phyloP scores from a whole-genome alignment of 2,113 vertebrate species.

The Paratilapia polleni region DNA sequence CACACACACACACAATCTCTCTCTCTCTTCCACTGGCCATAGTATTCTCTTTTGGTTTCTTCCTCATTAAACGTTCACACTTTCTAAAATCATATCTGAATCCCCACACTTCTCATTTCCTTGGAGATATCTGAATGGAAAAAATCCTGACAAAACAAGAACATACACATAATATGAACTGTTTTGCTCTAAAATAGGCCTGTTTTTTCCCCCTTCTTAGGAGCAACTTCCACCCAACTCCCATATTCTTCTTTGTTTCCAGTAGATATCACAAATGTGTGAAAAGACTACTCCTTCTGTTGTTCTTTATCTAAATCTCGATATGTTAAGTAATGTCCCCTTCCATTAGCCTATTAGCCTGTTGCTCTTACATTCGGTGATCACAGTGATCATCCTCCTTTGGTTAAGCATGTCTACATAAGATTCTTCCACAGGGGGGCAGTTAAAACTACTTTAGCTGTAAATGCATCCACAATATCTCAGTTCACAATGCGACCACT shows the following conservation, averaged over 20 bases:
- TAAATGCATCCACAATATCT: background rate
- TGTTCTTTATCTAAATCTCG: background rate
- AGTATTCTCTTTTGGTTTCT: background rate
- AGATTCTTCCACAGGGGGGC: conserved; percentile 39
- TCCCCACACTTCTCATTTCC: background rate
- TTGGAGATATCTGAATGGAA: background rate
- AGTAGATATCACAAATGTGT: background rate
- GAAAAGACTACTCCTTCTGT: background rate
- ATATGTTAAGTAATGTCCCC: background rate
- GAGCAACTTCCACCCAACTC: background rate
- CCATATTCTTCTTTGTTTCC: background rate
- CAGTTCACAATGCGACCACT: conserved; percentile 49
- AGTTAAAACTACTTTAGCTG: background rate
- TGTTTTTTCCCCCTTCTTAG: background rate
- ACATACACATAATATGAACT: background rate
- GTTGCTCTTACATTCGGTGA: background rate
- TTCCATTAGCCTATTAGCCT: background rate
- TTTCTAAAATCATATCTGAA: background rate
- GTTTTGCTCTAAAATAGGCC: background rate
- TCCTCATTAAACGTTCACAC: conserved; percentile 46
- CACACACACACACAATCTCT: background rate
- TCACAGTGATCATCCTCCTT: accelerated
- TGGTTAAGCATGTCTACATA: background rate
- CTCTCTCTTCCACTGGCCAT: background rate
- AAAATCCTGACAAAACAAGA: background rate